Evolutionary conservation across 2,113 vertebrate species (phyloP), one percentile per base, ranked within the genome.

Genomic region (Oncorhynchus tshawytscha): DNA sequence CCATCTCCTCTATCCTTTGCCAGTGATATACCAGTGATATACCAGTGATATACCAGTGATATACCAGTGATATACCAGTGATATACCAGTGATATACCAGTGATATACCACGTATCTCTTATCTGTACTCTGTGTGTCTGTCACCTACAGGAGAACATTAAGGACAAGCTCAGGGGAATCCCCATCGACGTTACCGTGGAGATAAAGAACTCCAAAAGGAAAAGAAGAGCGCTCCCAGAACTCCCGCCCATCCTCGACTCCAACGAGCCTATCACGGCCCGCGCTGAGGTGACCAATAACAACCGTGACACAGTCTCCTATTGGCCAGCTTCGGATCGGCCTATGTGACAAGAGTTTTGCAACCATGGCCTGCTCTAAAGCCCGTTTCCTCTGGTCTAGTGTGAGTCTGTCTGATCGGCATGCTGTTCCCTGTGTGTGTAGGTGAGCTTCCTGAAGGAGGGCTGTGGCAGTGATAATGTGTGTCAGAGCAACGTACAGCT

Each of bases 371-470:
- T 45, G 39, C 39, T 11, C 5, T 18, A 18, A 15, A 7, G 31
- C 51, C 51, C 4, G 51, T 54, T 54, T 16, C 15, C 51, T 54
- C 15, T 18, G 51, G 13, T 48, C 59, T 11, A 25, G 18, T 7
- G 13, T 48, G 72, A 34, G 45, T 74, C 20, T 74, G 22, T 67
- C 51, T 74, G 60, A 25, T 67, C 25, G 25, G 60, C 24, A 29
- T 68, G 12, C 34, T 5, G 25, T 15, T 54, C 16, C 51, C 12
- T 73, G 54, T 71, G 64, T 78, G 68, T 70, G 2, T 81, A 99
- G 97, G 94, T 98, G 75, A 86, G 95, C 74, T 99, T 99, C 88
- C 74, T 95, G 84, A 99, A 98, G 89, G 94, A 95, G 83, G 97
- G 96, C 8, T 99, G 98, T 76, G 97, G 96, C 78, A 70, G 49